These are phyloP conservation scores for Acanthurus tractus DNA, from an alignment of 2,797 vertebrate species.

Conservation along the genomic window DNA sequence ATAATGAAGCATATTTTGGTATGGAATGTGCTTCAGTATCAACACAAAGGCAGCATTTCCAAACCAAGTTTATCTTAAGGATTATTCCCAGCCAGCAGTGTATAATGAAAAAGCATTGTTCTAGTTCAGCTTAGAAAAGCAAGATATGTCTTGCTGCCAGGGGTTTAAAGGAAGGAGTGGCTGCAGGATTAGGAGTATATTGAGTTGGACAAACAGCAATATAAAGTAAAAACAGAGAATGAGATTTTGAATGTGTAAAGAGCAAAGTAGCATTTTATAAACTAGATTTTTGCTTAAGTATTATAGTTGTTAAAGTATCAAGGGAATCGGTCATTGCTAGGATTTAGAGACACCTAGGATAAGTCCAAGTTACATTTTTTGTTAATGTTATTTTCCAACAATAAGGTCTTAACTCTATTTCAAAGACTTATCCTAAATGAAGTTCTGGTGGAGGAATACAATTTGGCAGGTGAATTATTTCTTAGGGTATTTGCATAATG, in stretches of 20 bases:
- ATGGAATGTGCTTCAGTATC: background rate
- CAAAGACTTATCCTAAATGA: background rate
- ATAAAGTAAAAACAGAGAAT: slow-evolving; percentile 2
- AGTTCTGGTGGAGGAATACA: background rate
- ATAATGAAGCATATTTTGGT: background rate
- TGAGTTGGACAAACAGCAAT: background rate
- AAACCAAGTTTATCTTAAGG: background rate
- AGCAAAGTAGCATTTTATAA: background rate
- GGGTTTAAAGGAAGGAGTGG: background rate
- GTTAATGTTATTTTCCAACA: background rate
- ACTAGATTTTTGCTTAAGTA: background rate
- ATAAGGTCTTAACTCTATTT: background rate
- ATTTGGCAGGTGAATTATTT: background rate
- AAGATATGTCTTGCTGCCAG: slow-evolving; percentile 13
- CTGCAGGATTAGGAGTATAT: background rate
- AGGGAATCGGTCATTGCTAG: background rate
- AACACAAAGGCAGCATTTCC: background rate
- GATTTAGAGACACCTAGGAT: background rate
- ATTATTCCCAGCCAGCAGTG: slow-evolving; percentile 4
- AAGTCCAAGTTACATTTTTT: background rate
- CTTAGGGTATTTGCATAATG: background rate
- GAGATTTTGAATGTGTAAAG: slow-evolving; percentile 13
- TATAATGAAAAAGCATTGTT: background rate
- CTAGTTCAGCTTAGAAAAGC: slow-evolving; percentile 4
- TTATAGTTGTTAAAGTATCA: background rate